These are phyloP conservation scores for Drosophila siamana DNA, from an alignment of 2,888 invertebrate species.

Conservation along the genomic window DNA sequence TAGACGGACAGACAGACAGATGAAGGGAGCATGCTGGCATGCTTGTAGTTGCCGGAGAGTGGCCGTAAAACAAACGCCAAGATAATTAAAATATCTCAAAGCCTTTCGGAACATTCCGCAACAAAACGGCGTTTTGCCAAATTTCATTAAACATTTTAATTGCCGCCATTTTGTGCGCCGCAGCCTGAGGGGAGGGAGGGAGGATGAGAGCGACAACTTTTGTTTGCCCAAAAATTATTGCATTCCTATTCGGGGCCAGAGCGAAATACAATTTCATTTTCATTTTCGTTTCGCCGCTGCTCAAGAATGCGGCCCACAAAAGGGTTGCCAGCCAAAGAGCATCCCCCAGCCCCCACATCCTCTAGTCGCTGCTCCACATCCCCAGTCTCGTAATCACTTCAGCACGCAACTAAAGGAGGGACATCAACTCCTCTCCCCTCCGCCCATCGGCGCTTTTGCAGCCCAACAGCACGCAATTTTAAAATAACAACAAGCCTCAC, in stretches of 20 bases:
- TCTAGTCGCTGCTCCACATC: neutral
- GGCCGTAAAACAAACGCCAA: slow-evolving; percentile 61
- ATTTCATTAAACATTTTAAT: slow-evolving; percentile 82
- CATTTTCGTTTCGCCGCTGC: slow-evolving; percentile 21
- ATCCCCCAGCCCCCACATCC: neutral
- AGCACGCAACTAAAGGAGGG: slow-evolving; percentile 57
- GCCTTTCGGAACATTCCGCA: slow-evolving; percentile 53
- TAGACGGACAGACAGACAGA: neutral
- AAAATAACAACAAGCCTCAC: slow-evolving; percentile 74
- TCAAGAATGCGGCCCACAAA: slow-evolving; percentile 38
- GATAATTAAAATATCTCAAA: slow-evolving; percentile 76
- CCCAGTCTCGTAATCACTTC: slow-evolving; percentile 59
- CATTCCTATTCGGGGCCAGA: slow-evolving; percentile 67
- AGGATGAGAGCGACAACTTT: slow-evolving; percentile 39
- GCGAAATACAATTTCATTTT: slow-evolving; percentile 72
- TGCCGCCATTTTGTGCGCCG: slow-evolving; percentile 66
- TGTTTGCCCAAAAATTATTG: slow-evolving; percentile 60
- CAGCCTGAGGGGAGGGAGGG: neutral
- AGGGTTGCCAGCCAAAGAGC: slow-evolving; percentile 32
- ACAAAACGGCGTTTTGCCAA: slow-evolving; percentile 62
- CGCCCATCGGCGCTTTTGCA: neutral
- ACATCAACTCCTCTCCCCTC: slow-evolving; percentile 13
- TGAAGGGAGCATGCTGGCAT: slow-evolving; percentile 1
- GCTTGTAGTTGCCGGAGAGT: slow-evolving; percentile 1
- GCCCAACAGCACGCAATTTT: slow-evolving; percentile 77